Conservation (phyloP, 2,113 vertebrate species). For the Eurypyga helias region DNA sequence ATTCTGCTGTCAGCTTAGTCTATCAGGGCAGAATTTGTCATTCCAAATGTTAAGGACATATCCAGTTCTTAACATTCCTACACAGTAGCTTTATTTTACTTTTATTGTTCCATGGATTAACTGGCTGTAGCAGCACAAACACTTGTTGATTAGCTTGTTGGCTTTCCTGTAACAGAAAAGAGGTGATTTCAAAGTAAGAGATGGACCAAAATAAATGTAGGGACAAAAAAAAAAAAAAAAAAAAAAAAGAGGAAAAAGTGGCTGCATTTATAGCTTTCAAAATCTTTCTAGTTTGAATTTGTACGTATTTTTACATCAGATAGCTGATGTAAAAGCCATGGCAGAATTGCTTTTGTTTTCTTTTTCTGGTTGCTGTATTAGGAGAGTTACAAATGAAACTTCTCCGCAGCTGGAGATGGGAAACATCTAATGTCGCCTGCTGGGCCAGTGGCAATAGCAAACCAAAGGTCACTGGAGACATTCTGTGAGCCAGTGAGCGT, state of each 20-base stretch:
- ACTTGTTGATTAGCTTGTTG: not conserved
- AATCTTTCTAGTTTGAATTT: not conserved
- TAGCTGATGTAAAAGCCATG: not conserved
- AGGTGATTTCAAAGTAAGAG: not conserved
- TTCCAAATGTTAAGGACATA: slow-evolving; percentile 12
- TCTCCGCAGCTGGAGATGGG: not conserved
- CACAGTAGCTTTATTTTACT: not conserved
- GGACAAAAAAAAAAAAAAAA: not conserved
- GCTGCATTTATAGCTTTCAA: not conserved
- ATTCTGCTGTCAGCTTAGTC: not conserved
- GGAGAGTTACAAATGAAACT: slow-evolving; percentile 1
- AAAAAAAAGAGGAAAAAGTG: not conserved
- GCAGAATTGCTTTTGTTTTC: not conserved
- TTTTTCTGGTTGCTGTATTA: not conserved
- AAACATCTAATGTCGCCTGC: not conserved
- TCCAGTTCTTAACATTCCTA: slow-evolving; percentile 50
- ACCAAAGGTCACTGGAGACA: not conserved
- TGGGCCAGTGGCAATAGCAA: not conserved
- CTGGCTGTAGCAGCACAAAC: not conserved
- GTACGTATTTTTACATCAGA: not conserved
- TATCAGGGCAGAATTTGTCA: not conserved
- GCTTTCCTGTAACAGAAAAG: not conserved
- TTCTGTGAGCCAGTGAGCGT: not conserved
- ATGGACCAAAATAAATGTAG: slow-evolving; percentile 58
- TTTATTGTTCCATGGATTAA: not conserved